phyloP scores from a whole-genome alignment of 2,113 vertebrate species.

The Amblyopsis rosae region DNA sequence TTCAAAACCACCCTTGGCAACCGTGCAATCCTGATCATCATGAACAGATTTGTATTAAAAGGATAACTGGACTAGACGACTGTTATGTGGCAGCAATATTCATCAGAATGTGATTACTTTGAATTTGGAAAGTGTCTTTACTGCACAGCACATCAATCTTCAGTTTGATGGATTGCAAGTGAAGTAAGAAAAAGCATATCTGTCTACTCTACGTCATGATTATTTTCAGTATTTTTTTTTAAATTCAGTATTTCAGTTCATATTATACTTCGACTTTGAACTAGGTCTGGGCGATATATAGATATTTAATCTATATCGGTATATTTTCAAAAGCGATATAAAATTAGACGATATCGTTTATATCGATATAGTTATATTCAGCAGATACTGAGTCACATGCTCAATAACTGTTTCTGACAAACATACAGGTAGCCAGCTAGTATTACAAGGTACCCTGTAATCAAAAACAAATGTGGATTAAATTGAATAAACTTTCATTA shows the following conservation, averaged over 20 bases:
- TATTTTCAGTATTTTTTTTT: conserved; percentile 35
- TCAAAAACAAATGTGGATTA: too few species aligned
- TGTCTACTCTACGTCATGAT: neutral
- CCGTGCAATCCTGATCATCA: conserved; percentile 20
- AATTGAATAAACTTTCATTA: too few species aligned
- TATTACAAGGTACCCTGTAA: too few species aligned
- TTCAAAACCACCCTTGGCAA: conserved; percentile 48
- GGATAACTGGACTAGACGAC: conserved; percentile 41
- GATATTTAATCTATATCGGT: too few species aligned
- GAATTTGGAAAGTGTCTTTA: conserved; percentile 15
- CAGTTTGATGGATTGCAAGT: conserved; percentile 5
- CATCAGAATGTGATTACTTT: conserved; percentile 20
- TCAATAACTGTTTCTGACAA: too few species aligned
- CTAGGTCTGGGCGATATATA: too few species aligned
- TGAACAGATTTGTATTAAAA: conserved; percentile 35
- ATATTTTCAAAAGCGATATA: too few species aligned
- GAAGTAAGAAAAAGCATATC: conserved; percentile 11
- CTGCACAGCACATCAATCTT: neutral
- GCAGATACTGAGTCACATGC: too few species aligned
- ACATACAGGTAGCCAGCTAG: too few species aligned
- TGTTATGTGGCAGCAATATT: conserved; percentile 1
- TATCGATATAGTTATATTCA: too few species aligned
- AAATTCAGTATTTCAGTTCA: conserved; percentile 33
- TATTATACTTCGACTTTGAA: too few species aligned
- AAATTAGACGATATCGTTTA: too few species aligned